Percentiles rank a stretch among this genome's conserved stretches.
These are phyloP conservation scores for Aporophyla nigra DNA, from an alignment of 2,888 invertebrate species.

Conservation along the genomic window DNA sequence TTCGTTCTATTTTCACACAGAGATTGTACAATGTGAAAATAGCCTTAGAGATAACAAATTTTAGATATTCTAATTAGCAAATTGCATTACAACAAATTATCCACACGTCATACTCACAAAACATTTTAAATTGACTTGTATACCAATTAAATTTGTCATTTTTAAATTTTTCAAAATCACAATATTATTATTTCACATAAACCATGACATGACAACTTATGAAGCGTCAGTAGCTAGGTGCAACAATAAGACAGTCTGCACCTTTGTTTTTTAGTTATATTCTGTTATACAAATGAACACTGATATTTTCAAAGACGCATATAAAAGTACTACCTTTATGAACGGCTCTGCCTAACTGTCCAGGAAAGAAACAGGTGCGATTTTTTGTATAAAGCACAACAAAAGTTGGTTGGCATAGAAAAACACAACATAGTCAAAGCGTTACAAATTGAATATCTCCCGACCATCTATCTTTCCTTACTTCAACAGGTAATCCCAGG, in stretches of 20 bases:
- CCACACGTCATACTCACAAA: not conserved
- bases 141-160: no score
- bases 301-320: not conserved
- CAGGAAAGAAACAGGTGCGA: no score
- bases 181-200: no score
- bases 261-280: not conserved
- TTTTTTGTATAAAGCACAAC: not conserved
- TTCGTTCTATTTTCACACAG: not conserved
- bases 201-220: no score
- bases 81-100: not conserved
- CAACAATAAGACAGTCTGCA: not conserved
- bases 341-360: not conserved
- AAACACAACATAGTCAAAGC: not conserved
- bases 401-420: not conserved
- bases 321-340: not conserved
- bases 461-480: not conserved
- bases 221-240: no score
- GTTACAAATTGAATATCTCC: slow-evolving; percentile 38
- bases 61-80: not conserved
- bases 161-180: no score
- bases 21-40: not conserved
- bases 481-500: slow-evolving; percentile 48
- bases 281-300: not conserved
- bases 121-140: no score
- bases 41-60: no score